Evolutionary conservation across 2,888 invertebrate species (phyloP).

Genomic region (Sycophila texana): DNA sequence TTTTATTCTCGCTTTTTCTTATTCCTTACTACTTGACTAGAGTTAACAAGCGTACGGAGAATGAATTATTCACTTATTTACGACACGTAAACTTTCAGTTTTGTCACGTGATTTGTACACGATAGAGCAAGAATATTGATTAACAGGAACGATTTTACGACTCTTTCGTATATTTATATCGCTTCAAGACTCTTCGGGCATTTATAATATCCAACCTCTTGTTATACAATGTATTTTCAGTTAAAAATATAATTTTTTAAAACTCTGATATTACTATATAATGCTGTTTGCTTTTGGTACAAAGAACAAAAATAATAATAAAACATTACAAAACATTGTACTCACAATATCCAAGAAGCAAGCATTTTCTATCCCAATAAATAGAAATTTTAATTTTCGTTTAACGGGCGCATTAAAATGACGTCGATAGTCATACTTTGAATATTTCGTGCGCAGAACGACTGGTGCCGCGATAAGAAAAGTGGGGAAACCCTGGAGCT

Average conservation of each 20-base stretch:
- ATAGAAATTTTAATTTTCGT: slow-evolving; percentile 2
- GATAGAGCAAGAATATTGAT: slow-evolving; percentile 56
- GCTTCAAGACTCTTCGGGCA: slow-evolving; percentile 8
- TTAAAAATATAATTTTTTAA: slow-evolving; percentile 7
- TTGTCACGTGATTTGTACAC: slow-evolving; percentile 57
- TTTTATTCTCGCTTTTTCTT: slow-evolving; percentile 17
- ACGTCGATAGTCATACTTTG: slow-evolving; percentile 6
- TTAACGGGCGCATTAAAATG: slow-evolving; percentile 4
- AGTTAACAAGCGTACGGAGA: slow-evolving; percentile 69
- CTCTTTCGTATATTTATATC: slow-evolving; percentile 22
- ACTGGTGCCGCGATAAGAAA: slow-evolving; percentile 36
- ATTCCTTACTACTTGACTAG: slow-evolving; percentile 60
- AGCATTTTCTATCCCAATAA: neutral
- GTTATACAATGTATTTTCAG: neutral
- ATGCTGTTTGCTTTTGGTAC: too few species aligned
- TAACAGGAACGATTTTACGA: slow-evolving; percentile 51
- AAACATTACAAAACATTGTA: too few species aligned
- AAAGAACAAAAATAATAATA: too few species aligned
- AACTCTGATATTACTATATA: neutral
- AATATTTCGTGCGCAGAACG: slow-evolving; percentile 16
- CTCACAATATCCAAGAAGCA: too few species aligned
- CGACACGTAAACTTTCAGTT: slow-evolving; percentile 68
- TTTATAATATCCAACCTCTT: slow-evolving; percentile 19
- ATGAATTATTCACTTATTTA: slow-evolving; percentile 75
- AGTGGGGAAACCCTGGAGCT: slow-evolving; percentile 16